Conservation (phyloP, 2,888 invertebrate genomes). For the Latheticus oryzae region DNA sequence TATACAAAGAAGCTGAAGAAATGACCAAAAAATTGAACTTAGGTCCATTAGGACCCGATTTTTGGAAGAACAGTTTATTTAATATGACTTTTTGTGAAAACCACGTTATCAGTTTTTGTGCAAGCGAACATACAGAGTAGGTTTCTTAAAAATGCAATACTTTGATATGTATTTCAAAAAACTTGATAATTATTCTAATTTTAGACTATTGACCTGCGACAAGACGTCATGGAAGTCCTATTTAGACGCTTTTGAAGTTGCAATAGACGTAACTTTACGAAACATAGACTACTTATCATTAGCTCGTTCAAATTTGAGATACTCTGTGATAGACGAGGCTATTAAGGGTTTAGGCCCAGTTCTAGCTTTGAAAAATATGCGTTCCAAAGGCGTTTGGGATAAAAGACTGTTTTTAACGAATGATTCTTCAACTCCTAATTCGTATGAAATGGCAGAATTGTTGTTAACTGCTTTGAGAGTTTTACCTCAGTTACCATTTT, state of each 20-base stretch:
- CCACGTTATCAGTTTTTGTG: conserved; percentile 68
- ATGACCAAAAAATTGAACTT: conserved; percentile 66
- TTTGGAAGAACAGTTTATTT: conserved; percentile 67
- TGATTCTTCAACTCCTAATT: conserved; percentile 63
- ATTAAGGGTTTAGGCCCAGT: conserved; percentile 68
- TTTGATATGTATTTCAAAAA: too few species aligned
- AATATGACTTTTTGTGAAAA: conserved; percentile 64
- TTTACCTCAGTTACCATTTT: conserved; percentile 71
- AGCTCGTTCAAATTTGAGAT: conserved; percentile 50
- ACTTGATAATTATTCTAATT: too few species aligned
- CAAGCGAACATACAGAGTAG: conserved; percentile 64
- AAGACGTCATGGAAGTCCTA: conserved; percentile 68
- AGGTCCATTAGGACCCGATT: conserved; percentile 65
- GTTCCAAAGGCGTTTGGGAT: conserved; percentile 65
- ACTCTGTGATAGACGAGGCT: conserved; percentile 69
- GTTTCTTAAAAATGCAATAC: too few species aligned
- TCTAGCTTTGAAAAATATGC: conserved; percentile 68
- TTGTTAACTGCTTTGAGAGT: conserved; percentile 69
- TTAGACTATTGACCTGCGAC: conserved; percentile 66
- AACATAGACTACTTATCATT: conserved; percentile 53
- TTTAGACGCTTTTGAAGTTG: conserved; percentile 69
- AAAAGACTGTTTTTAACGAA: conserved; percentile 58
- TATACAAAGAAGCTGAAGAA: conserved; percentile 67
- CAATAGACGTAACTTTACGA: conserved; percentile 64
- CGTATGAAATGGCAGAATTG: conserved; percentile 67